Evolutionary conservation across 2,797 vertebrate genomes (phyloP).

Genomic region (Spheniscus humboldti): DNA sequence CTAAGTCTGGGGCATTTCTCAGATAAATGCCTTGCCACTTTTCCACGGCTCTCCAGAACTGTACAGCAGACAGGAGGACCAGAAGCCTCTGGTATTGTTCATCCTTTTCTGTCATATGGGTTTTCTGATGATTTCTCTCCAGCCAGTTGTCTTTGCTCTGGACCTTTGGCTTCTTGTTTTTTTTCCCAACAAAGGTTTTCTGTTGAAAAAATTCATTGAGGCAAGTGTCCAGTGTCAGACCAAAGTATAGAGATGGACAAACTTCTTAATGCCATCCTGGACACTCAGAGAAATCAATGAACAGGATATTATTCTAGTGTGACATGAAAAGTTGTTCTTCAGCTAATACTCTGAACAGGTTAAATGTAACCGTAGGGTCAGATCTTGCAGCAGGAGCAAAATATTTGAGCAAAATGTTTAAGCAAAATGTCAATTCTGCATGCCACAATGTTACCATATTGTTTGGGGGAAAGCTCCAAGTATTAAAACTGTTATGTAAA

Average conservation of each 20-base stretch:
- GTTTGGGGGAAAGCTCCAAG: background rate
- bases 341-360: background rate
- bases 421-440: background rate
- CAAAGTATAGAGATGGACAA: background rate
- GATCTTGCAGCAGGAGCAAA: background rate
- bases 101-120: background rate
- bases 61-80: background rate
- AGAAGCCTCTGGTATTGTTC: background rate
- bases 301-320: conserved; percentile 11
- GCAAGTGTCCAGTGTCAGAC: background rate
- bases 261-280: background rate
- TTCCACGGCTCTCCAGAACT: background rate
- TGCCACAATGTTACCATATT: background rate
- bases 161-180: background rate
- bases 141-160: background rate
- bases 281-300: background rate
- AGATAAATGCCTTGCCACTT: background rate
- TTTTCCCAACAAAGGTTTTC: background rate
- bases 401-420: background rate
- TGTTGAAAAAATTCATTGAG: conserved; percentile 7
- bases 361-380: background rate
- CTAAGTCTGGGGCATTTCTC: background rate
- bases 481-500: background rate
- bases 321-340: conserved; percentile 17
- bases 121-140: background rate